Evolutionary conservation across 2,888 invertebrate species (phyloP).

Genomic region (Clusia tigrina): DNA sequence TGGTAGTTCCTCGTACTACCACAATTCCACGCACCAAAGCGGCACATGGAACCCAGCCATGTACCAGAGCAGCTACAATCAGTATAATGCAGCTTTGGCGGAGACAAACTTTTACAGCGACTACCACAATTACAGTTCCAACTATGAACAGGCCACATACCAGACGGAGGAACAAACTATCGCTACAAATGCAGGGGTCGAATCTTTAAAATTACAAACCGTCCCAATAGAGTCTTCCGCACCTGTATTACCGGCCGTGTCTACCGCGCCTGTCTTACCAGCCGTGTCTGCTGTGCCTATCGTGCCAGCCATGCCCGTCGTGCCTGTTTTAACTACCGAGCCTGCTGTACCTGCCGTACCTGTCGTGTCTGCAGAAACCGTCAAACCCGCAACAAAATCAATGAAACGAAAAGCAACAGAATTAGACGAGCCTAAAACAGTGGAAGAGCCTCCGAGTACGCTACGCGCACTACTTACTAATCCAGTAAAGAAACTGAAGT

Average conservation of each 20-base stretch:
- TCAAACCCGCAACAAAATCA: background rate
- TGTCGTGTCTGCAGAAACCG: too few species aligned
- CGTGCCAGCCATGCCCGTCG: background rate
- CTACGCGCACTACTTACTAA: conserved; percentile 69
- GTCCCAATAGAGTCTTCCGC: too few species aligned
- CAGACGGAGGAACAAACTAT: conserved; percentile 10
- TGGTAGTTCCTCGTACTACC: conserved; percentile 33
- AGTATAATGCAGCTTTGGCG: conserved; percentile 34
- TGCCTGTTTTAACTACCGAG: background rate
- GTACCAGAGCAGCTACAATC: conserved; percentile 42
- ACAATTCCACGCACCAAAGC: conserved; percentile 26
- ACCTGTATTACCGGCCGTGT: too few species aligned
- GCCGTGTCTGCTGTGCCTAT: too few species aligned
- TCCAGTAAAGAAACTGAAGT: conserved; percentile 61
- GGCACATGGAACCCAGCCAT: conserved; percentile 39
- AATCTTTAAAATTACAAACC: background rate
- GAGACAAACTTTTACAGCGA: conserved; percentile 30
- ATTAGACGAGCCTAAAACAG: conserved; percentile 34
- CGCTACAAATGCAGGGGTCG: background rate
- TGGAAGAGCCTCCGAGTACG: conserved; percentile 63
- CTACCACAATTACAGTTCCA: conserved; percentile 39
- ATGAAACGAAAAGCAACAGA: conserved; percentile 23
- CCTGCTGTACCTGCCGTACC: conserved; percentile 14
- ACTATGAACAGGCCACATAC: conserved; percentile 3
- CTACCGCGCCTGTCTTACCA: too few species aligned